These are phyloP conservation scores for Cryptocephalus primarius DNA, from an alignment of 2,888 invertebrate genomes.

Conservation along the genomic window DNA sequence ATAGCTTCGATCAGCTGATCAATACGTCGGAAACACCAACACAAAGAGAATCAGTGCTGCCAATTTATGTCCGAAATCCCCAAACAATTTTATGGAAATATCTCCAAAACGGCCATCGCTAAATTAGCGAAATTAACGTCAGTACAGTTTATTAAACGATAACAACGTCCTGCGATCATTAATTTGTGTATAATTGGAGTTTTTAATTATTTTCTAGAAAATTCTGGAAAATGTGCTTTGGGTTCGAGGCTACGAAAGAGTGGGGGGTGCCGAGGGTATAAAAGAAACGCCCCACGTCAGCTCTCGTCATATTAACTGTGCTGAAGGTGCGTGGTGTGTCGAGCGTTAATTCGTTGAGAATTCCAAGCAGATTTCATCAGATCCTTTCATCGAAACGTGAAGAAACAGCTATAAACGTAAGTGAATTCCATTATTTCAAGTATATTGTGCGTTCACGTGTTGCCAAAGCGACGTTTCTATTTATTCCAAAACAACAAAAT, in stretches of 20 bases:
- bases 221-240: background rate
- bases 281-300: background rate
- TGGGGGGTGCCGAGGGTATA: background rate
- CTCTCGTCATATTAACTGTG: background rate
- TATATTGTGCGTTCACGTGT: too few species aligned
- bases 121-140: too few species aligned
- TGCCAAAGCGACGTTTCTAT: too few species aligned
- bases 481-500: background rate
- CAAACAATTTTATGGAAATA: background rate
- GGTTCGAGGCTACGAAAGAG: constrained; percentile 1
- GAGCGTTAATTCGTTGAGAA: too few species aligned
- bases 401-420: too few species aligned
- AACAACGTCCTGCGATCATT: background rate
- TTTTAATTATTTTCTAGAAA: background rate
- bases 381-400: too few species aligned
- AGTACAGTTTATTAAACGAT: background rate
- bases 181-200: background rate
- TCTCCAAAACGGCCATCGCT: background rate
- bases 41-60: background rate
- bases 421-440: too few species aligned
- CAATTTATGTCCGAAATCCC: background rate
- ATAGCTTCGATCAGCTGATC: too few species aligned
- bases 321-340: too few species aligned
- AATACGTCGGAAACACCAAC: too few species aligned
- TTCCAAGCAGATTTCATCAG: too few species aligned